Evolutionary conservation across 2,888 invertebrate species (phyloP), one percentile per base, ranked within the genome.

Genomic region (Cerastis leucographa): DNA sequence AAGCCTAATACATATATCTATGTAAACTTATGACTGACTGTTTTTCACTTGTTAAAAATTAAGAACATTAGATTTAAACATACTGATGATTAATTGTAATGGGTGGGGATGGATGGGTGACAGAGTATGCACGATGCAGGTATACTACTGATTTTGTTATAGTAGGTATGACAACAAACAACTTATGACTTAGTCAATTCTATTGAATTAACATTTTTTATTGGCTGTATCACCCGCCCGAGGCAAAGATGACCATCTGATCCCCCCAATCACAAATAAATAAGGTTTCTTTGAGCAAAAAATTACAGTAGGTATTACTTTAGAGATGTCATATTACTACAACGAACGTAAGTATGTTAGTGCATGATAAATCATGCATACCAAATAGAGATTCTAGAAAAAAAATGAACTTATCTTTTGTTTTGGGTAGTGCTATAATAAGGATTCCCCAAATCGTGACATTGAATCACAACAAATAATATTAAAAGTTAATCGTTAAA

Each of bases 401-500:
- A 51, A 59, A 46, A 29, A 22, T 22, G 0, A 5, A 42, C 14
- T 5, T 35, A n/a, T n/a, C 5, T 5, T 35, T 66, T 81, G 14
- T 29, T 17, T 66, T 66, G 7, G 19, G 12, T n/a, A 65, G 3
- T 14, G 17, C 19, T 35, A 49, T 2, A 12, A 8, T 25, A 22
- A 9, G n/a, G 17, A 35, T 25, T 65, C 19, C 1, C 22, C 14
- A 17, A 72, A 64, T 64, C 2, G 14, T 40, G 40, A 6, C 3
- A 22, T 9, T 14, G 6, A 40, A 46, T 19, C 49, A 22, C 9
- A 73, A 29, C 40, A 11, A 25, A 25, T 51, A 35, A 0, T n/a
- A n/a, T 46, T 12, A 49, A 68, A 54, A 68, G 46, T n/a, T 46
- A 42, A 44, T 69, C 44, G 42, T 51, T 78, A 56, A 76, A 69